These are phyloP conservation scores for Drosophila borborema DNA, from an alignment of 2,888 invertebrate genomes.

Conservation along the genomic window DNA sequence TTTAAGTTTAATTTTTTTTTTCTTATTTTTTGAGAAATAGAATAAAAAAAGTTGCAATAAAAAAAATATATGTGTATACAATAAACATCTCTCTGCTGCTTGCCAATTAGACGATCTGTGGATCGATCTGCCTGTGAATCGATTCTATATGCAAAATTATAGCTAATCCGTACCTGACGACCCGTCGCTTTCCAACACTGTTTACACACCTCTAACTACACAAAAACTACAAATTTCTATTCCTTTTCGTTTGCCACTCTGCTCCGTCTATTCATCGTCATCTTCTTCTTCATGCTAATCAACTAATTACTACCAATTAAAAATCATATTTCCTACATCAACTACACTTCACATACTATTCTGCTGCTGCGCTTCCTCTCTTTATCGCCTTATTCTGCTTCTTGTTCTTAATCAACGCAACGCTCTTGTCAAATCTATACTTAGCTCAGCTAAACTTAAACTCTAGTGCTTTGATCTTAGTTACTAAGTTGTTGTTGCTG, in stretches of 20 bases:
- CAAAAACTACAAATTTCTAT: conserved; percentile 64
- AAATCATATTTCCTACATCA: conserved; percentile 62
- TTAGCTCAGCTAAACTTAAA: conserved; percentile 67
- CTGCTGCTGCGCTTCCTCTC: conserved; percentile 9
- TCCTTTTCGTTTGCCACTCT: not conserved
- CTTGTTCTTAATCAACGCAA: conserved; percentile 41
- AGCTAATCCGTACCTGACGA: conserved; percentile 54
- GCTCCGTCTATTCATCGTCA: not conserved
- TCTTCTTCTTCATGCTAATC: conserved; percentile 35
- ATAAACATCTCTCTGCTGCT: conserved; percentile 9
- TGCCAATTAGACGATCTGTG: conserved; percentile 13
- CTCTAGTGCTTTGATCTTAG: conserved; percentile 73
- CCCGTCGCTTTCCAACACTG: conserved; percentile 53
- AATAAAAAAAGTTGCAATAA: conserved; percentile 33
- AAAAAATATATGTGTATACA: conserved; percentile 21
- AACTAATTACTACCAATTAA: conserved; percentile 59
- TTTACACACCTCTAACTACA: conserved; percentile 59
- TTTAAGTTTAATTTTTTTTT: conserved; percentile 37
- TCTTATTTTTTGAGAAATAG: conserved; percentile 33
- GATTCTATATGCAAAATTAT: conserved; percentile 40
- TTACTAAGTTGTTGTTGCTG: conserved; percentile 49
- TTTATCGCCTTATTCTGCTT: not conserved
- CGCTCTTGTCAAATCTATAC: conserved; percentile 45
- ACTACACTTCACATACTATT: conserved; percentile 20
- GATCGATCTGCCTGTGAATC: conserved; percentile 21